Evolutionary conservation across 2,113 vertebrate species (phyloP).

Genomic region (Speoplatyrhinus poulsoni): DNA sequence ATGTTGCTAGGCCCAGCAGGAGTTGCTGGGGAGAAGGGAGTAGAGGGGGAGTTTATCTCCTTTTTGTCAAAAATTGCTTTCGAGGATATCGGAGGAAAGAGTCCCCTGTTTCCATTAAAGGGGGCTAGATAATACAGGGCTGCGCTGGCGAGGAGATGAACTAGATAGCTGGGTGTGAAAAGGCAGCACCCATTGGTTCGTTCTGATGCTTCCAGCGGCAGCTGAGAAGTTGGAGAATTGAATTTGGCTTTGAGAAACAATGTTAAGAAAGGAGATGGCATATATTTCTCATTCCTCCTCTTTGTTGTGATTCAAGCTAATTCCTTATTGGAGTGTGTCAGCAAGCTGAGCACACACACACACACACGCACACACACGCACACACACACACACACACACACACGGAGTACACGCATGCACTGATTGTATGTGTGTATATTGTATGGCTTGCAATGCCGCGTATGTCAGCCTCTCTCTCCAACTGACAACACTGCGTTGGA

Average conservation of each 20-base stretch:
- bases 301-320: constrained; percentile 45
- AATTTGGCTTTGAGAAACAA: constrained; percentile 47
- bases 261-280: constrained; percentile 47
- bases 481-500: constrained; percentile 46
- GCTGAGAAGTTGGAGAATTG: constrained; percentile 30
- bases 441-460: constrained; percentile 31
- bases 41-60: no score
- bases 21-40: no score
- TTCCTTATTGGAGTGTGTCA: constrained; percentile 42
- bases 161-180: no score
- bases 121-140: no score
- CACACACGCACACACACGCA: constrained; percentile 17
- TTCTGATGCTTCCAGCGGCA: no score
- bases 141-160: no score
- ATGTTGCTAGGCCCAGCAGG: no score
- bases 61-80: no score
- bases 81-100: no score
- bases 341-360: constrained; percentile 12
- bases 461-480: constrained; percentile 55
- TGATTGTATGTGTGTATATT: constrained; percentile 20
- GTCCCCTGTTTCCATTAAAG: no score
- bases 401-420: constrained; percentile 17
- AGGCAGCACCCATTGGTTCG: no score
- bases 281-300: constrained; percentile 44
- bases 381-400: constrained; percentile 24